Conservation (phyloP, 2,888 invertebrate genomes). For the Psylliodes chrysocephalus region DNA sequence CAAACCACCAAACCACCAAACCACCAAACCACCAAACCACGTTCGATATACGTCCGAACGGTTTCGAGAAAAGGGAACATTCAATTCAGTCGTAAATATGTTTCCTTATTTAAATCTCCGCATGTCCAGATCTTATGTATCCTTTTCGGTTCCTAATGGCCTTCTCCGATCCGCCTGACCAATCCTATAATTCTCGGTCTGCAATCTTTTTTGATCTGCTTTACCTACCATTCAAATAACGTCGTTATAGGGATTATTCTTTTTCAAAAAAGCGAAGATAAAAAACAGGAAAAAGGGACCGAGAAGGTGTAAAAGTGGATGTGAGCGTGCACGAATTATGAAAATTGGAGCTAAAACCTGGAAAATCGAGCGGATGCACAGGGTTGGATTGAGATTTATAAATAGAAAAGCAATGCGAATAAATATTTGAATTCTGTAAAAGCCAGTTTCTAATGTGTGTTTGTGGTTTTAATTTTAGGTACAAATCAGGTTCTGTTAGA, state of each 20-base stretch:
- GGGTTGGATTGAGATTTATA: no score
- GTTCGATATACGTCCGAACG: background rate
- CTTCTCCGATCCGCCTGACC: conserved; percentile 32
- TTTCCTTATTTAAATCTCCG: conserved; percentile 27
- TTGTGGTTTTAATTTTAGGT: no score
- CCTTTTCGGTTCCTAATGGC: conserved; percentile 31
- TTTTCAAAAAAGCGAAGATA: background rate
- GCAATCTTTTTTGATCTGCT: conserved; percentile 26
- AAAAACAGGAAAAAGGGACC: background rate
- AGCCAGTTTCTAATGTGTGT: no score
- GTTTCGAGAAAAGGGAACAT: background rate
- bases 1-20: no score
- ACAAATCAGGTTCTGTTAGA: no score
- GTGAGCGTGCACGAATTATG: conserved; percentile 5
- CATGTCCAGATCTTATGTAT: conserved; percentile 22
- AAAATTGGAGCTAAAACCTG: background rate
- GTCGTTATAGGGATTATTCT: conserved; percentile 23
- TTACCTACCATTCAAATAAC: conserved; percentile 13
- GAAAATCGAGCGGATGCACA: conserved; percentile 7
- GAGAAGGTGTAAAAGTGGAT: conserved; percentile 10
- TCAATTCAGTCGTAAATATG: conserved; percentile 1
- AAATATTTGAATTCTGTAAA: no score
- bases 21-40: no score
- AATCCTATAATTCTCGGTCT: conserved; percentile 30
- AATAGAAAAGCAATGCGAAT: no score